Percentiles rank a stretch among this genome's conserved stretches.
These are phyloP conservation scores for Mycetomoellerius zeteki DNA, from an alignment of 1,140 invertebrate species.

Conservation along the genomic window DNA sequence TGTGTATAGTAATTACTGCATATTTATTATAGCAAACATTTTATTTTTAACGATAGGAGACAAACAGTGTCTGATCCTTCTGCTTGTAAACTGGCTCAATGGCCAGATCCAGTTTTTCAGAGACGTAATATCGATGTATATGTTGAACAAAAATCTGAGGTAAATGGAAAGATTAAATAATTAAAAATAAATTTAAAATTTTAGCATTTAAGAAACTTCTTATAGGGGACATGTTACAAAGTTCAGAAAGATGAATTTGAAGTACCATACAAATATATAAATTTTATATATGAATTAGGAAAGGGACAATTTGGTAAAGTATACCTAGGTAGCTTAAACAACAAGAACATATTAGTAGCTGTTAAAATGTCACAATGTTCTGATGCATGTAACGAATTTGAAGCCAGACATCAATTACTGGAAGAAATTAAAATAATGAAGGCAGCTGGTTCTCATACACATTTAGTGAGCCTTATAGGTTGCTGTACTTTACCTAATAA, in stretches of 20 bases:
- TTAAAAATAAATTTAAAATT: neutral
- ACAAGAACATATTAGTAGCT: constrained; percentile 88
- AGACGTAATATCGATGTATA: constrained; percentile 84
- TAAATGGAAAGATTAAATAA: constrained; percentile 75
- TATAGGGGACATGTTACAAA: constrained; percentile 77
- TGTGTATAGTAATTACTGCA: neutral
- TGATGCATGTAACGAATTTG: constrained; percentile 85
- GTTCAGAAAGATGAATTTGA: constrained; percentile 86
- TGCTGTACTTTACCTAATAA: constrained; percentile 90
- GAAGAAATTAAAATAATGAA: constrained; percentile 94
- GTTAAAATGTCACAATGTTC: constrained; percentile 90
- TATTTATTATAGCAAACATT: neutral
- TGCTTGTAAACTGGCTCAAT: constrained; percentile 50
- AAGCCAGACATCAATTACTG: constrained; percentile 90
- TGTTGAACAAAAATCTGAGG: constrained; percentile 86
- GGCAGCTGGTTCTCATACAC: constrained; percentile 91
- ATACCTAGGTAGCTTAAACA: constrained; percentile 88
- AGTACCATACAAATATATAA: constrained; percentile 87
- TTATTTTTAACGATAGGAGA: constrained; percentile 41
- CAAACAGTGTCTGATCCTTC: constrained; percentile 44
- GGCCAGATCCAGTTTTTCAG: constrained; percentile 75
- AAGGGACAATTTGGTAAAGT: constrained; percentile 93
- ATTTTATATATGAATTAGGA: constrained; percentile 89
- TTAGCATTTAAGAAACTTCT: constrained; percentile 18
- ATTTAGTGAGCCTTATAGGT: constrained; percentile 93